Conservation (phyloP, 2,797 vertebrate species). For the Lycodopsis pacificus region DNA sequence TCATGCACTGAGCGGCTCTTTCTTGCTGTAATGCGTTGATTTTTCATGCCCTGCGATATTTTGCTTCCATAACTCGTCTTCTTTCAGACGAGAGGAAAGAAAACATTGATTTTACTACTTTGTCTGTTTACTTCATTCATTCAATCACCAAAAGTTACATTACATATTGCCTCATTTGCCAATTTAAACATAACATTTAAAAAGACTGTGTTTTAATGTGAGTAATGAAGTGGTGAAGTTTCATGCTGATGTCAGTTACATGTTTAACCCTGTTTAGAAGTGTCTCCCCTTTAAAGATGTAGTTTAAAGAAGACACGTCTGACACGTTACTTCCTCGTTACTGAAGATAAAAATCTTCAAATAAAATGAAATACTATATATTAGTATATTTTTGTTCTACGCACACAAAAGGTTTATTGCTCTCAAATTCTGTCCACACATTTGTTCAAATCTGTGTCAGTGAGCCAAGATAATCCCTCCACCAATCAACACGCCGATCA, state of each 20-base stretch:
- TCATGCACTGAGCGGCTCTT: not conserved
- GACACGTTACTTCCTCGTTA: not conserved
- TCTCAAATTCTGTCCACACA: not conserved
- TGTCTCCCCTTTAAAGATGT: not conserved
- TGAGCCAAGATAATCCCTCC: not conserved
- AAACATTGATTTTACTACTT: not conserved
- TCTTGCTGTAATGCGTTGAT: not conserved
- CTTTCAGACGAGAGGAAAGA: not conserved
- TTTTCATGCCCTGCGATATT: not conserved
- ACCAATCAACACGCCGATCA: not conserved
- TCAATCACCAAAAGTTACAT: not conserved
- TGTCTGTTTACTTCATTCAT: not conserved
- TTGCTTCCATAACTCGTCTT: not conserved
- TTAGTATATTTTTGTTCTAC: not conserved
- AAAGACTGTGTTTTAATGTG: not conserved
- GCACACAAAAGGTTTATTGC: not conserved
- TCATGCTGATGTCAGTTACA: not conserved
- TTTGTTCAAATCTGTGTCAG: not conserved
- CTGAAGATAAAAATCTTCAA: not conserved
- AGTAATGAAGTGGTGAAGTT: not conserved
- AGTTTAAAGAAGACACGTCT: not conserved
- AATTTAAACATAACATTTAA: not conserved
- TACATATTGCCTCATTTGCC: not conserved
- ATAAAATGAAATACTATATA: not conserved
- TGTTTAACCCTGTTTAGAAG: no score